Evolutionary conservation across 1,140 invertebrate species (phyloP).

Genomic region (Drosophila varians): DNA sequence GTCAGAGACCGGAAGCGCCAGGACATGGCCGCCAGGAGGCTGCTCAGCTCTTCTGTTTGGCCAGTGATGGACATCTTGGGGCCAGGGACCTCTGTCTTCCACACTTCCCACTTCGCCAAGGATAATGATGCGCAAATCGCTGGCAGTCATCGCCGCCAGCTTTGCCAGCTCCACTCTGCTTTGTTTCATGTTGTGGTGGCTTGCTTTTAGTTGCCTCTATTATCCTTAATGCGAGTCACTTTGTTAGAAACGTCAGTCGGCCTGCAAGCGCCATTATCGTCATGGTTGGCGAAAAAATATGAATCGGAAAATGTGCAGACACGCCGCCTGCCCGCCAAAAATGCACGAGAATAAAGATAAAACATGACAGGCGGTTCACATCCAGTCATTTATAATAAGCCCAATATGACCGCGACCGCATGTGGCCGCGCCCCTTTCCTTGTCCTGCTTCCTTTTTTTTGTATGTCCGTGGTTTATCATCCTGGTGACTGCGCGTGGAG

Average conservation of each 20-base stretch:
- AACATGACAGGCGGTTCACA: constrained; percentile 80
- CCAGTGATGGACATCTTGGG: constrained; percentile 69
- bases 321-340: constrained; percentile 53
- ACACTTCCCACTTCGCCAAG: constrained; percentile 24
- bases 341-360: constrained; percentile 80
- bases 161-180: constrained; percentile 43
- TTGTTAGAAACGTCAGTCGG: constrained; percentile 81
- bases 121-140: constrained; percentile 80
- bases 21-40: constrained; percentile 52
- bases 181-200: constrained; percentile 71
- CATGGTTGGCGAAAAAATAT: constrained; percentile 47
- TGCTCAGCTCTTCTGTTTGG: constrained; percentile 57
- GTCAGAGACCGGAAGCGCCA: constrained; percentile 65
- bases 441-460: not conserved
- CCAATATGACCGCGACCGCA: constrained; percentile 70
- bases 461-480: constrained; percentile 36
- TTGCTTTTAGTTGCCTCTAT: constrained; percentile 79
- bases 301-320: constrained; percentile 77
- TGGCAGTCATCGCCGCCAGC: constrained; percentile 60
- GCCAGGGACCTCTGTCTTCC: constrained; percentile 43
- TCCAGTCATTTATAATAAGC: constrained; percentile 77
- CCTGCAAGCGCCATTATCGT: constrained; percentile 79
- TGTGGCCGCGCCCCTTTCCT: constrained; percentile 36
- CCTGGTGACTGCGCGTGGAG: not conserved
- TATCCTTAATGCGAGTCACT: constrained; percentile 82